Percentiles rank a stretch among this genome's conserved stretches.
Conservation (phyloP, 2,888 invertebrate genomes). For the Hypercompe scribonia region DNA sequence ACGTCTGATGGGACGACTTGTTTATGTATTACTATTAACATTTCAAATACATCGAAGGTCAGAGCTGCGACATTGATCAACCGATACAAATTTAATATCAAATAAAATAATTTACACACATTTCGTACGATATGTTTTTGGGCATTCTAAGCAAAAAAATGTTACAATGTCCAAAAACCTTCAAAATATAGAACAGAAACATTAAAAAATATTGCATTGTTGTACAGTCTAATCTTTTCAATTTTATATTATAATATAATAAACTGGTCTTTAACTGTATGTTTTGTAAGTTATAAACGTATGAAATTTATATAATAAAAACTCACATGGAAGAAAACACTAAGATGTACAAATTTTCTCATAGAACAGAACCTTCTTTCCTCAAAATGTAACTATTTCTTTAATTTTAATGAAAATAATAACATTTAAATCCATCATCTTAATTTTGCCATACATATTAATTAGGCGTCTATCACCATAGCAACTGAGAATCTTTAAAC, state of each 20-base stretch:
- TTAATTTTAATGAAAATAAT: neutral
- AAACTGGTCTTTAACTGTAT: no score
- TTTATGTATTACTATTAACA: slow-evolving; percentile 1
- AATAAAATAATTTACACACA: neutral
- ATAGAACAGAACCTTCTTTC: no score
- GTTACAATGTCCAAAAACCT: neutral
- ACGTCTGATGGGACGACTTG: neutral
- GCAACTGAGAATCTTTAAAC: slow-evolving; percentile 34
- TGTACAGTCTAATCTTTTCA: neutral
- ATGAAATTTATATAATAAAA: no score
- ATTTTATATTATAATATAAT: neutral
- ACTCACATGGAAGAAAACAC: no score
- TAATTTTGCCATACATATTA: neutral
- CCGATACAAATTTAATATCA: neutral
- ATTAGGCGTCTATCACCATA: slow-evolving; percentile 26
- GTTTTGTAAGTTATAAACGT: no score
- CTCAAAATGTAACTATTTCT: neutral
- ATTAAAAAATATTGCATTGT: no score
- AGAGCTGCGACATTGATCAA: slow-evolving; percentile 4
- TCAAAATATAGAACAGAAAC: no score
- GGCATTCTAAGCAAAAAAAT: neutral
- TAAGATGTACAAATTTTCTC: no score
- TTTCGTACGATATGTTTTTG: neutral
- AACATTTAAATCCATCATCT: neutral
- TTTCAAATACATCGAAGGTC: slow-evolving; percentile 4